phyloP scores from a whole-genome alignment of 2,797 vertebrate genomes.

The Hypotaenidia okinawae region DNA sequence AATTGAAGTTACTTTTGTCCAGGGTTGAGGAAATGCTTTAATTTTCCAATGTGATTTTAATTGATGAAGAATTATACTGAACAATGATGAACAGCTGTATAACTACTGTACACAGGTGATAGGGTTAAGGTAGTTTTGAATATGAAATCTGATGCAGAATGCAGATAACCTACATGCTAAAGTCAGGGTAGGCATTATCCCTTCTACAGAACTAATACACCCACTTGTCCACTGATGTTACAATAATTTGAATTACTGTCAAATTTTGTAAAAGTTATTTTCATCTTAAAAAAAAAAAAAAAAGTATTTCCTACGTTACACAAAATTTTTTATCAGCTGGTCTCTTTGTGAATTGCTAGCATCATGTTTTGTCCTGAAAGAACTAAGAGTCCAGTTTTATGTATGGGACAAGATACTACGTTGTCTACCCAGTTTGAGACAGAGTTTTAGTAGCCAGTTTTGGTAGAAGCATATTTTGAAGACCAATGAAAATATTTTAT shows the following conservation, averaged over 20 bases:
- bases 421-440: background rate
- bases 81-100: conserved; percentile 17
- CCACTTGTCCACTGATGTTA: background rate
- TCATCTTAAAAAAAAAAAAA: background rate
- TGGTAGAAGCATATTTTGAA: background rate
- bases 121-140: conserved; percentile 15
- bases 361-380: background rate
- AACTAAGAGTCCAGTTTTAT: background rate
- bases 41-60: conserved; percentile 64
- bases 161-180: background rate
- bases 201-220: background rate
- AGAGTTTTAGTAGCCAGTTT: background rate
- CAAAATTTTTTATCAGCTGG: background rate
- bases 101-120: conserved; percentile 40
- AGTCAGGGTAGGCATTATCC: background rate
- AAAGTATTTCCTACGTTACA: background rate
- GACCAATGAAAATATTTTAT: rapidly evolving
- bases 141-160: background rate
- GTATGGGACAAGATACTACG: background rate
- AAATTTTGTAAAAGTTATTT: background rate
- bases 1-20: conserved; percentile 55
- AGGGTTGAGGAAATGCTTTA: conserved; percentile 53
- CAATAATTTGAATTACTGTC: background rate
- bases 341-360: background rate
- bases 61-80: conserved; percentile 46